These are phyloP conservation scores for Manis crassicaudata DNA, from an alignment of 2,797 vertebrate species.

Conservation along the genomic window DNA sequence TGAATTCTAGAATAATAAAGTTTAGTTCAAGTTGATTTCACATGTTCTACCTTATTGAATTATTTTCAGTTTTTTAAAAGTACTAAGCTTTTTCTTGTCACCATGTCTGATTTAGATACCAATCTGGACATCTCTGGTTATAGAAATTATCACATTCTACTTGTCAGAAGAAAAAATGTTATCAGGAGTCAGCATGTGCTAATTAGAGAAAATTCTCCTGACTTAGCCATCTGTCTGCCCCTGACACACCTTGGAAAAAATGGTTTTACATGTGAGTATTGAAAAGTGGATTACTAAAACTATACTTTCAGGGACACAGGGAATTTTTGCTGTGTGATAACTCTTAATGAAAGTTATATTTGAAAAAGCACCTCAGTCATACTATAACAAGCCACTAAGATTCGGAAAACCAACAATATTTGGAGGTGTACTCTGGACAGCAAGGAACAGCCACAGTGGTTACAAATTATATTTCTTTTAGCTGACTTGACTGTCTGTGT, in stretches of 20 bases:
- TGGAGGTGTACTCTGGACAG: neutral
- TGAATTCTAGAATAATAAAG: constrained; percentile 35
- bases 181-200: neutral
- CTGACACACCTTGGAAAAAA: neutral
- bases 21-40: constrained; percentile 57
- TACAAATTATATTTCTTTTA: neutral
- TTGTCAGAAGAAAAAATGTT: neutral
- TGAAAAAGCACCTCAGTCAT: constrained; percentile 22
- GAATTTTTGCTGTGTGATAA: neutral
- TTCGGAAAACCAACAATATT: neutral
- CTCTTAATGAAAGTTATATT: neutral
- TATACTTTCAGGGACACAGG: neutral
- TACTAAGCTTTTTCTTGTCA: neutral
- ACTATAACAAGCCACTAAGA: neutral
- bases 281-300: neutral
- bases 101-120: neutral
- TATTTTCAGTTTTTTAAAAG: constrained; percentile 38
- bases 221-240: neutral
- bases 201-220: neutral
- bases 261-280: neutral
- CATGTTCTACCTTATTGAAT: constrained; percentile 46
- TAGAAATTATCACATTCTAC: neutral
- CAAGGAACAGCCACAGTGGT: neutral
- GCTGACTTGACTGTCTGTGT: neutral
- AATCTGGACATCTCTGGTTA: neutral